Base-by-base conservation (phyloP, 1,140 invertebrate species). In the Aporrectodea caliginosa region DNA sequence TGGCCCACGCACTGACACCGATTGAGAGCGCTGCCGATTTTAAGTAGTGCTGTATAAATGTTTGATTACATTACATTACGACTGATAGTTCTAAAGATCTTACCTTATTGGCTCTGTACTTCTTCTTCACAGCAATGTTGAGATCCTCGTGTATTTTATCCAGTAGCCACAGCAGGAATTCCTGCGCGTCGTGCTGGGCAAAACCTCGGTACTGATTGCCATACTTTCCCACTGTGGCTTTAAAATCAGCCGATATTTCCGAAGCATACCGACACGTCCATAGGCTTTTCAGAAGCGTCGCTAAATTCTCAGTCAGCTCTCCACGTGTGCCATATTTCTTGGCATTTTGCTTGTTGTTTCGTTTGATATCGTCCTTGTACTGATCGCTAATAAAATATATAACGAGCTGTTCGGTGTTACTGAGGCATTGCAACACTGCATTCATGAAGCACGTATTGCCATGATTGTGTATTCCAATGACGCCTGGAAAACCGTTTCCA, bases 401-500 rank as follows among this genome's bases (percentile, higher is more conserved):
- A 30, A 95, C 94, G 80, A 98, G 91, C 79, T 94, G 92, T 89
- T 97, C 95, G 32, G 95, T 97, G 88, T 97, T 94, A 77, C 93
- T 95, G 81, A 98, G 91, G 88, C 96, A 98, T 89, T 98, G 96
- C 78, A 98, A 88, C 43, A 97, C 93, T 70, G 95, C 94, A 89
- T 97, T 98, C 90, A 98, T 97, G 85, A 97, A 98, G 86, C 96
- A 98, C 75, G 96, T 97, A 89, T 98, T 98, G 70, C 96, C 96
- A 87, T 97, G 95, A 89, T 98, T 98, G 75, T 84, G 80, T 72
- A 88, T 81, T 16, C 88, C 88, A 6, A 80, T 73, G 14, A 84
- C 84, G 32, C 87, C 87, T 12, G 87, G 86, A 34, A 83, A 83
- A n/a, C n/a, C n/a, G n/a, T n/a, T n/a, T n/a, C n/a, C n/a, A n/a